Evolutionary conservation across 1,140 invertebrate genomes (phyloP).

Genomic region (Batillaria attramentaria): DNA sequence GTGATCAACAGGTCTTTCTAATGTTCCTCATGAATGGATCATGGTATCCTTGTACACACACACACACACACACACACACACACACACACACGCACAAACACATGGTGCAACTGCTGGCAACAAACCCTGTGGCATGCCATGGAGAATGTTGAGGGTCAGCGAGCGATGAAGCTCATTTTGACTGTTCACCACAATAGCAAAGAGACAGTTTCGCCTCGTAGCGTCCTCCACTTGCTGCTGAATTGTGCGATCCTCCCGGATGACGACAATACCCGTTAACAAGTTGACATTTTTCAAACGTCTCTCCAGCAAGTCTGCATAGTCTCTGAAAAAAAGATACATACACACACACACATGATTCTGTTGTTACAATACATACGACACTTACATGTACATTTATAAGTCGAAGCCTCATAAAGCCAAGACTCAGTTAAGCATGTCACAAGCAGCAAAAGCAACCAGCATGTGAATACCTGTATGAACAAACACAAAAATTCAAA

Average conservation of each 20-base stretch:
- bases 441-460: background rate
- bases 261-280: constrained; percentile 85
- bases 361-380: background rate
- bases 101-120: no score
- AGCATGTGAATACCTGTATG: background rate
- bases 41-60: no score
- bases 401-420: background rate
- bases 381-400: background rate
- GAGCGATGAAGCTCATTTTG: constrained; percentile 89
- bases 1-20: no score
- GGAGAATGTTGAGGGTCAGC: constrained; percentile 91
- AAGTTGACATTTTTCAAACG: constrained; percentile 86
- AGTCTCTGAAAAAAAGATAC: constrained; percentile 77
- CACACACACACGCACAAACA: no score
- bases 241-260: constrained; percentile 90
- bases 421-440: background rate
- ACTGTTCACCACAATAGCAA: constrained; percentile 88
- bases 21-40: no score
- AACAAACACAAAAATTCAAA: background rate
- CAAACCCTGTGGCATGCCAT: constrained; percentile 90
- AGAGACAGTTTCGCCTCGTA: constrained; percentile 85
- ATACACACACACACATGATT: background rate
- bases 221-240: constrained; percentile 91
- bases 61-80: no score
- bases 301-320: constrained; percentile 90